These are phyloP conservation scores for Theocolax elegans DNA, from an alignment of 1,140 invertebrate genomes.

Conservation along the genomic window DNA sequence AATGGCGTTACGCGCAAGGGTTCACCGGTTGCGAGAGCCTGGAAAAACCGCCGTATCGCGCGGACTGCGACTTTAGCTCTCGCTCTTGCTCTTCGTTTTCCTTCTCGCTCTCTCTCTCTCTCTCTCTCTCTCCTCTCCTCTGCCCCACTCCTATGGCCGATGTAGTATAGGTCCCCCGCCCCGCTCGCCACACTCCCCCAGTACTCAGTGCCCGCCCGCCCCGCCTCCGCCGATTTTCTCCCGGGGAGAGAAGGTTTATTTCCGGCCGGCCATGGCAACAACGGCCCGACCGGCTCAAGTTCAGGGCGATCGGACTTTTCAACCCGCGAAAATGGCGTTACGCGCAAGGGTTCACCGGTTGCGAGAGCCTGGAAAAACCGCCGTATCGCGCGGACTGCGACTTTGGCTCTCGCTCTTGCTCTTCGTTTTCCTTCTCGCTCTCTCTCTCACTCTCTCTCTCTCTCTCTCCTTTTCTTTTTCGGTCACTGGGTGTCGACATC, in stretches of 20 bases:
- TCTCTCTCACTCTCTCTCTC: constrained; percentile 21
- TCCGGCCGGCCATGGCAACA: constrained; percentile 49
- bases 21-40: too few relatives aligned
- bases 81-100: background rate
- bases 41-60: too few relatives aligned
- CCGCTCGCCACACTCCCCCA: background rate
- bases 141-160: too few relatives aligned
- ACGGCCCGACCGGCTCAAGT: too few relatives aligned
- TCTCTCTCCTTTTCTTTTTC: constrained; percentile 3
- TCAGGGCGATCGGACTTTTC: too few relatives aligned
- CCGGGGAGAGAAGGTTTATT: constrained; percentile 33
- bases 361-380: too few relatives aligned
- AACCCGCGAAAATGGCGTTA: too few relatives aligned
- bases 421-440: background rate
- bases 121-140: constrained; percentile 18
- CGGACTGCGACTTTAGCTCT: constrained; percentile 10
- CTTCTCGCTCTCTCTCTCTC: constrained; percentile 17
- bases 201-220: background rate
- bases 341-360: too few relatives aligned
- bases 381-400: too few relatives aligned
- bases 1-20: too few relatives aligned
- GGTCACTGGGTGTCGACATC: background rate
- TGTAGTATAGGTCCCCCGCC: too few relatives aligned
- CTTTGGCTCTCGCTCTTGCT: background rate
- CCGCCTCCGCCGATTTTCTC: background rate